Percentiles rank a stretch among this genome's conserved stretches.
Evolutionary conservation across 1,140 invertebrate genomes (phyloP).

Genomic region (Meteorus sp.): DNA sequence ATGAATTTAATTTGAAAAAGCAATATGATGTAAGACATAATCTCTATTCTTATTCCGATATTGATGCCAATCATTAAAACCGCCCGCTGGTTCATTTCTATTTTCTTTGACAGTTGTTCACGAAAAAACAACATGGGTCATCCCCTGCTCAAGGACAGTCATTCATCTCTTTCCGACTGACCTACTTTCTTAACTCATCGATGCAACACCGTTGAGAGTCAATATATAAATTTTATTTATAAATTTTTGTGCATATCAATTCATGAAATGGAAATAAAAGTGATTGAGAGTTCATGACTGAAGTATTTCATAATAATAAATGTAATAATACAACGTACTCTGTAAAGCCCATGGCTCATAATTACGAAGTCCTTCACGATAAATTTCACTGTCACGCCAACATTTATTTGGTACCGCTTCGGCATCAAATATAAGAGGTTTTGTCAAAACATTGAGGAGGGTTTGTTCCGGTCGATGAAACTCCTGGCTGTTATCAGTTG

Average conservation of each 20-base stretch:
- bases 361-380: constrained; percentile 29
- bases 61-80: too few relatives aligned
- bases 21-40: too few relatives aligned
- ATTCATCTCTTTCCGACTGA: background rate
- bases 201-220: background rate
- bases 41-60: too few relatives aligned
- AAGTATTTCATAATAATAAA: background rate
- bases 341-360: constrained; percentile 46
- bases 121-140: background rate
- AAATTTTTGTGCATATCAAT: background rate
- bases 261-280: background rate
- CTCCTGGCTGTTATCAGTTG: background rate
- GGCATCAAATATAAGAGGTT: constrained; percentile 34
- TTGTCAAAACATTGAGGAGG: constrained; percentile 31
- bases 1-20: too few relatives aligned
- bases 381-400: constrained; percentile 33
- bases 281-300: background rate
- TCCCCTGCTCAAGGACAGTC: background rate
- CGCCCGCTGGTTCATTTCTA: too few relatives aligned
- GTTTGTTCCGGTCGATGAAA: constrained; percentile 31
- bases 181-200: background rate
- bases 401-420: constrained; percentile 32
- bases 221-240: background rate
- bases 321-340: constrained; percentile 36
- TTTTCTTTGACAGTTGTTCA: too few relatives aligned